Base-by-base conservation (phyloP, 2,888 invertebrate genomes). In the Lysandra coridon region DNA sequence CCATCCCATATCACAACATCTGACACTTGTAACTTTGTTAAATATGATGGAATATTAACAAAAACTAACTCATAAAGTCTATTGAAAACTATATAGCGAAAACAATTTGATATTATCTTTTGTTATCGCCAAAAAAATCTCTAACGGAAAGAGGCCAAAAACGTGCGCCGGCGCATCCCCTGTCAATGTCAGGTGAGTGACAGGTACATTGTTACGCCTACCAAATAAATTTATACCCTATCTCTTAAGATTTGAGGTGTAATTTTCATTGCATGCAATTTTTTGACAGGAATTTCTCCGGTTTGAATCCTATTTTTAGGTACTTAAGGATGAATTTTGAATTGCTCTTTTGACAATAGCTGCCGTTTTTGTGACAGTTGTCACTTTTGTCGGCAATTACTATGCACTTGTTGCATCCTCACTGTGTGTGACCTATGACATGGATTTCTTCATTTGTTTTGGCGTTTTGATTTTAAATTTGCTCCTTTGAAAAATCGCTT, bases 121-220 rank as follows among this genome's bases (percentile, higher is more conserved):
- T 49, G 17, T 53, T 79, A 44, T 64, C 37, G 37, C 49, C 76
- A 79, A 57, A 77, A 64, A 75, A 75, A 80, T 40, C 75, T 33
- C 23, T 78, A 80, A 80, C 64, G 76, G 62, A 81, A 69, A 79
- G 79, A 82, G 73, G 78, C 76, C 81, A 79, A 80, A 82, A 79
- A 73, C 81, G 80, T 76, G 84, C 85, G 85, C 84, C 84, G 82
- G 83, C 85, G 84, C 84, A 86, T 83, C 84, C 85, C 82, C 81
- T 84, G 85, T 86, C 86, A 87, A 86, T 81, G 86, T 86, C 87
- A 82, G 79, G 78, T 82, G 83, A 85, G 81, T 83, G 83, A 82
- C 85, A 81, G 79, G 84, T 86, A 83, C 87, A 82, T 87, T 91
- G 89, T 89, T 88, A 17, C 79, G 12, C 14, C 60, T 17, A 30